Evolutionary conservation across 2,888 invertebrate species (phyloP).

Genomic region (Myopa testacea): DNA sequence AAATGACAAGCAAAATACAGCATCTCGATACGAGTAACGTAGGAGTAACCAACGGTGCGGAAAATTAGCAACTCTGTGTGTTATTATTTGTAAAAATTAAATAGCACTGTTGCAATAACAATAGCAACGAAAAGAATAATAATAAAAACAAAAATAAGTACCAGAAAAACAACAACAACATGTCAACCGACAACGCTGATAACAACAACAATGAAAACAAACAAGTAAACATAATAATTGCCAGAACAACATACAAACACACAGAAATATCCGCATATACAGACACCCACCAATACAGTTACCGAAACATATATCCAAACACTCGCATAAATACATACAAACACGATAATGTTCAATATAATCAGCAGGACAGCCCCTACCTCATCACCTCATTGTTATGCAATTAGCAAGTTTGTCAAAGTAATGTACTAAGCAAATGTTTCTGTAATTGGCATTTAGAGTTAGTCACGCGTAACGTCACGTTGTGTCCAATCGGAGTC

Average conservation of each 20-base stretch:
- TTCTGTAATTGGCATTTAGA: slow-evolving; percentile 29
- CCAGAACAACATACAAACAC: background rate
- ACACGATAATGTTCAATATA: too few relatives aligned
- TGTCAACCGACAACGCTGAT: too few relatives aligned
- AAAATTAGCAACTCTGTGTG: slow-evolving; percentile 37
- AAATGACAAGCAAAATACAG: background rate
- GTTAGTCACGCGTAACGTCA: slow-evolving; percentile 13
- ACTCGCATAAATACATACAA: too few relatives aligned
- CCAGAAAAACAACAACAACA: too few relatives aligned
- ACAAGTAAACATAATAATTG: background rate
- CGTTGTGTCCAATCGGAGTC: slow-evolving; percentile 12
- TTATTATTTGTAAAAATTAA: slow-evolving; percentile 44
- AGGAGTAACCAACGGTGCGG: background rate
- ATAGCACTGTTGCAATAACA: slow-evolving; percentile 31
- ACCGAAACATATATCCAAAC: too few relatives aligned
- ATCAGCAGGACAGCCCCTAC: background rate
- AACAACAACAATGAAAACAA: slow-evolving; percentile 11
- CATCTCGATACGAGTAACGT: background rate
- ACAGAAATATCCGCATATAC: background rate
- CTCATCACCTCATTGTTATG: slow-evolving; percentile 42
- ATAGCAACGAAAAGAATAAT: slow-evolving; percentile 12
- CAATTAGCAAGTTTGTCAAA: slow-evolving; percentile 45
- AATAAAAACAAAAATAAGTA: too few relatives aligned
- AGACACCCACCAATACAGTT: too few relatives aligned
- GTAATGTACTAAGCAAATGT: slow-evolving; percentile 27